phyloP scores from a whole-genome alignment of 37 sponge, comb jelly and placozoan genomes.

The Tethya wilhelma region DNA sequence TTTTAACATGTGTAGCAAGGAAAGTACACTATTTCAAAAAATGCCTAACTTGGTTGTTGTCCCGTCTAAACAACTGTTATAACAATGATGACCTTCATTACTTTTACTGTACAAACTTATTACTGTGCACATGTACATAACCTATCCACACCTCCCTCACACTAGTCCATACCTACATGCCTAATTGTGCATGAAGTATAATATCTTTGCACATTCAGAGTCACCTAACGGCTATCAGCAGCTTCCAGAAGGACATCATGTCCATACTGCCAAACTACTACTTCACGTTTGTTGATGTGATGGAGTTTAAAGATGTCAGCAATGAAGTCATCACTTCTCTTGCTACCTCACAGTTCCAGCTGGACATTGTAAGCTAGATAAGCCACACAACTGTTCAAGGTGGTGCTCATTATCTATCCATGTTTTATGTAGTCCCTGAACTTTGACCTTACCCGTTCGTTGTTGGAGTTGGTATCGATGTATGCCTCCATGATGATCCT shows the following conservation, averaged over 20 bases:
- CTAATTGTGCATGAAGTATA: neutral
- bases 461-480: slow-evolving; percentile 73
- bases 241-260: slow-evolving; percentile 85
- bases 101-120: neutral
- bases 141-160: neutral
- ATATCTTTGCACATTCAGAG: slow-evolving; percentile 31
- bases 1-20: too few relatives aligned
- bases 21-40: too few relatives aligned
- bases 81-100: too few relatives aligned
- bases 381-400: too few relatives aligned
- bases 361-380: slow-evolving; percentile 80
- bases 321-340: slow-evolving; percentile 85
- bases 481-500: slow-evolving; percentile 83
- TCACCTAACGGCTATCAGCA: slow-evolving; percentile 66
- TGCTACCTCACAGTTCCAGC: slow-evolving; percentile 71
- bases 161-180: neutral
- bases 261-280: slow-evolving; percentile 68
- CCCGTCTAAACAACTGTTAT: too few relatives aligned
- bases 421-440: slow-evolving; percentile 85
- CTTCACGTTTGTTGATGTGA: slow-evolving; percentile 93
- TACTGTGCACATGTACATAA: neutral
- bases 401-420: too few relatives aligned
- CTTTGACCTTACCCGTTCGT: slow-evolving; percentile 75
- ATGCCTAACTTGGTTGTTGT: too few relatives aligned
- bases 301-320: slow-evolving; percentile 90